Evolutionary conservation across 2,888 invertebrate genomes (phyloP), one percentile per base, ranked within the genome.

Genomic region (Lutraria lutraria): DNA sequence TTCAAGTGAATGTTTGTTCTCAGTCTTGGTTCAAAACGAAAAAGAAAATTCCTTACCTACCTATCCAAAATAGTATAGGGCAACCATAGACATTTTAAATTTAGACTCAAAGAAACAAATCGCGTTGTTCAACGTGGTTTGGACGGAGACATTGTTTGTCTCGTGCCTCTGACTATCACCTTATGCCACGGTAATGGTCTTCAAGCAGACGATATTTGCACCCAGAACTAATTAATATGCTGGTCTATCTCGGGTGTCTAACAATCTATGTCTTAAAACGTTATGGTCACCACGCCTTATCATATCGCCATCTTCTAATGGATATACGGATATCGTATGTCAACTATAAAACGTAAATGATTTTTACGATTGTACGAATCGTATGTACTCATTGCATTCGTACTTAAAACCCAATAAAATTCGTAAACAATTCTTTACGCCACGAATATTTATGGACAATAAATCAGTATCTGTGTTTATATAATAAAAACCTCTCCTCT

Each of bases 381-480:
- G 31, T 34, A 15, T 76, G 76, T 34, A 76, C 76, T 76, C 76
- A 31, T 76, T 76, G 76, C 76, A 31, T 76, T 1, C 34, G 34
- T 76, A 76, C 76, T 76, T 76, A 76, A 76, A 76, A 34, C 76
- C 16, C 76, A 34, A 31, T 76, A 34, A 76, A 76, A 76, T 34
- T 6, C 29, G 76, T 76, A 76, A 76, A 76, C 76, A 76, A 76
- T 31, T 31, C 34, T 76, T 76, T 76, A 76, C 34, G 34, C 21
- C 76, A 76, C 1, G 76, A 34, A 76, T 76, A 76, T 76, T 76
- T 76, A 76, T 76, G 76, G 34, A 19, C 76, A 76, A 31, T 76
- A 76, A 76, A 76, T 76, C 76, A 76, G 76, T 76, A 76, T 76
- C 76, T 34, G 29, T 76, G 76, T 76, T 76, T 76, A 76, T 76